phyloP scores from a whole-genome alignment of 1,140 invertebrate species.

The Caenorhabditis briggsae region DNA sequence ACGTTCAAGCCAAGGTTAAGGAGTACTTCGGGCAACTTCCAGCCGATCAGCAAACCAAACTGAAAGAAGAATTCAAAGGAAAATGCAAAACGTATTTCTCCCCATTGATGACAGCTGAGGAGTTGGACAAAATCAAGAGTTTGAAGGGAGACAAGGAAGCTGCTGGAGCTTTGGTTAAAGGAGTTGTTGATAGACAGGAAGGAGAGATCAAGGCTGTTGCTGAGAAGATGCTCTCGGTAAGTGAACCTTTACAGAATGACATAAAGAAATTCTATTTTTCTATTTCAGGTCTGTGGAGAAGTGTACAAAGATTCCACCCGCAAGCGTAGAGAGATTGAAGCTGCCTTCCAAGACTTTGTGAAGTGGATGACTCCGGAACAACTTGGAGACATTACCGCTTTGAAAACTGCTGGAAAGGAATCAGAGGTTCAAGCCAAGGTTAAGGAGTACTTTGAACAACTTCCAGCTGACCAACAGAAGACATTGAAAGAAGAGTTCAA shows the following conservation, averaged over 20 bases:
- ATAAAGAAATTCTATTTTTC: not conserved
- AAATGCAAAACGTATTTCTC: conserved; percentile 54
- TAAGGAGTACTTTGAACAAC: conserved; percentile 42
- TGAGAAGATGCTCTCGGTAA: conserved; percentile 44
- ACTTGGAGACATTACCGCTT: conserved; percentile 14
- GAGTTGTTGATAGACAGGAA: conserved; percentile 28
- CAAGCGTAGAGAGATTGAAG: conserved; percentile 26
- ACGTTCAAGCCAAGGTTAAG: conserved; percentile 31
- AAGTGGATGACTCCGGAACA: conserved; percentile 62
- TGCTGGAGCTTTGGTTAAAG: conserved; percentile 20
- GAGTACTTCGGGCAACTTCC: conserved; percentile 47
- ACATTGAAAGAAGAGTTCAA: conserved; percentile 57
- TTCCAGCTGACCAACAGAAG: conserved; percentile 52
- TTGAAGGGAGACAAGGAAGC: conserved; percentile 36
- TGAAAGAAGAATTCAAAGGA: conserved; percentile 59
- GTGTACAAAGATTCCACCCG: conserved; percentile 41
- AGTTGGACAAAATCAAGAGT: conserved; percentile 12
- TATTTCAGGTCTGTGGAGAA: conserved; percentile 28
- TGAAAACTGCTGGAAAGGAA: conserved; percentile 27
- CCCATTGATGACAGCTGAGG: conserved; percentile 22
- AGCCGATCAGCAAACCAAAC: conserved; percentile 45
- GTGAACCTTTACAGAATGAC: not conserved
- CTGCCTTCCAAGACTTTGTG: conserved; percentile 51
- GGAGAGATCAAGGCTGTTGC: conserved; percentile 56
- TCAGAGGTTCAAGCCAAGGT: conserved; percentile 38